These are phyloP conservation scores for Oxycera nigricornis DNA, from an alignment of 2,888 invertebrate species.

Conservation along the genomic window DNA sequence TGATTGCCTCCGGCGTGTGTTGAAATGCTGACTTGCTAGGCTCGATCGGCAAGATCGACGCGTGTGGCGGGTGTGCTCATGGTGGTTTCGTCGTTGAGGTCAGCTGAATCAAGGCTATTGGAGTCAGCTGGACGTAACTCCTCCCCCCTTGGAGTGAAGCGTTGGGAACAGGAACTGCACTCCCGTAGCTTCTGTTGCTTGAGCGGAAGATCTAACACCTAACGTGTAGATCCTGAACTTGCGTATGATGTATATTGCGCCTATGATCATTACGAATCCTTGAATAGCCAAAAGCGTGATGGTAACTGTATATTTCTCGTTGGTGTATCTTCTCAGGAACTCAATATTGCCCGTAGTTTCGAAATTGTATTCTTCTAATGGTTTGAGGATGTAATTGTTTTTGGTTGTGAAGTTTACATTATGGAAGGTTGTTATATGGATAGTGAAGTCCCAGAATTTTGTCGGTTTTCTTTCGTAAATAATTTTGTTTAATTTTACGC, in stretches of 20 bases:
- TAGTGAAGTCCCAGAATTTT: constrained; percentile 26
- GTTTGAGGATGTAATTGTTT: constrained; percentile 2
- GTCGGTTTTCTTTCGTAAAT: constrained; percentile 3
- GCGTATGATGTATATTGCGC: constrained; percentile 2
- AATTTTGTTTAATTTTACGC: constrained; percentile 11
- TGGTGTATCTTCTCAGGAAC: neutral
- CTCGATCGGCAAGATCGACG: no score
- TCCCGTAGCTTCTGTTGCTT: neutral
- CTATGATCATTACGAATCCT: neutral
- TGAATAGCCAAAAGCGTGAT: neutral
- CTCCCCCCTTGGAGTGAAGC: constrained; percentile 12
- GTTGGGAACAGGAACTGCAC: constrained; percentile 9
- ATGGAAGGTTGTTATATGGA: neutral
- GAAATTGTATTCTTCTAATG: constrained; percentile 4
- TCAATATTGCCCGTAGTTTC: neutral
- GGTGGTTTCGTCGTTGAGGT: no score
- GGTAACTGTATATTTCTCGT: neutral
- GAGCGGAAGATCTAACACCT: neutral
- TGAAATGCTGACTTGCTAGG: no score
- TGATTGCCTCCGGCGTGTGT: no score
- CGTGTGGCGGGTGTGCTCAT: no score
- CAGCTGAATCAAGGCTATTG: no score
- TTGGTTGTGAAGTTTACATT: neutral
- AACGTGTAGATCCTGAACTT: neutral
- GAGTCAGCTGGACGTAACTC: constrained; percentile 4